phyloP scores from a whole-genome alignment of 92 coral and sea anemone genomes.

The Zoanthus solanderi region DNA sequence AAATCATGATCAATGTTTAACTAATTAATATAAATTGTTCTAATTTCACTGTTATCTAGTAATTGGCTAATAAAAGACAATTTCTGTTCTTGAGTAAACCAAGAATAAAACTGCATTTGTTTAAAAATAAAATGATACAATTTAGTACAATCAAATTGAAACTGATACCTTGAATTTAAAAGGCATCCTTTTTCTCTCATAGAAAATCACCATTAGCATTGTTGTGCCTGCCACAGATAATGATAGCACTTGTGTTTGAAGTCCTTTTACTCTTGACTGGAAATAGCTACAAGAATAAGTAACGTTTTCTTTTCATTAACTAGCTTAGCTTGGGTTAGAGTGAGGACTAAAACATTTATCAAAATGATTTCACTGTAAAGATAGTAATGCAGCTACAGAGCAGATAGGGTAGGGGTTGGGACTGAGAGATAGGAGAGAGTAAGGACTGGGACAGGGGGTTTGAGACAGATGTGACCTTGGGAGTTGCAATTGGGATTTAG shows the following conservation, averaged over 20 bases:
- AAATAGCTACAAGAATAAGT: constrained; percentile 64
- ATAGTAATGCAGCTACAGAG: no score
- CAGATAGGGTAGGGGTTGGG: no score
- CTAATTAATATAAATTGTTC: no score
- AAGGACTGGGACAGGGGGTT: no score
- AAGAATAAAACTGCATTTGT: background rate
- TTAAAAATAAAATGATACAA: background rate
- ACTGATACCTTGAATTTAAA: constrained; percentile 88
- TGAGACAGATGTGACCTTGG: no score
- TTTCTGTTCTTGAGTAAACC: background rate
- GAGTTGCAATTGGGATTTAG: no score
- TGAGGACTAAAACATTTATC: no score
- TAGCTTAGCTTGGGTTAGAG: background rate
- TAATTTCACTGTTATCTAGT: no score
- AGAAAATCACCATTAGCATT: constrained; percentile 84
- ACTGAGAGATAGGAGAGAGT: no score
- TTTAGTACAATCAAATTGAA: background rate
- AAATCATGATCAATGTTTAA: background rate
- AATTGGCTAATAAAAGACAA: background rate
- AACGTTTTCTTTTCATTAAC: background rate
- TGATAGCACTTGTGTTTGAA: constrained; percentile 81
- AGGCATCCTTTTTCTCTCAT: constrained; percentile 92
- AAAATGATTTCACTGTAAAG: no score
- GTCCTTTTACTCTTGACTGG: constrained; percentile 80
- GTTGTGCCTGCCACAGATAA: constrained; percentile 73